phyloP scores from a whole-genome alignment of 2,888 invertebrate genomes.

The Oscheius sp. region DNA sequence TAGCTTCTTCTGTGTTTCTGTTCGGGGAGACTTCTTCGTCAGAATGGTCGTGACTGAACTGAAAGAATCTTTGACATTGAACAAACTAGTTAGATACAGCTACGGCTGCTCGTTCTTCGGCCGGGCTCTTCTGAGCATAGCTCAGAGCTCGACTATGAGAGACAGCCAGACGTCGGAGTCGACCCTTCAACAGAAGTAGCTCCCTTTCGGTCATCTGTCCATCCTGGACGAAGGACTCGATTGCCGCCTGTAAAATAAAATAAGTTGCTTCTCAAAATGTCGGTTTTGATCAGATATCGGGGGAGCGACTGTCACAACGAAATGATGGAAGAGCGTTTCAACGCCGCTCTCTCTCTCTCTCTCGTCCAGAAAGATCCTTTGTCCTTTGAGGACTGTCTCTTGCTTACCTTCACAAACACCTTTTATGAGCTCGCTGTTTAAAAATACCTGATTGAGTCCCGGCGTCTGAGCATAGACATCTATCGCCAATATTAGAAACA shows the following conservation, averaged over 20 bases:
- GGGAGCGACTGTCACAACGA: too few species aligned
- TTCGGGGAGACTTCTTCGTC: constrained; percentile 2
- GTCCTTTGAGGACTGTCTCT: not conserved
- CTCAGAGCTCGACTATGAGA: not conserved
- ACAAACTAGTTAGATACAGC: not conserved
- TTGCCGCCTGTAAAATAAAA: constrained; percentile 6
- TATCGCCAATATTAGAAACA: not conserved
- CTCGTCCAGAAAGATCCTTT: not conserved
- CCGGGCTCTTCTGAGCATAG: not conserved
- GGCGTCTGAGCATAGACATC: not conserved
- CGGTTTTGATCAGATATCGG: not conserved
- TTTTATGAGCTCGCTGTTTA: too few species aligned
- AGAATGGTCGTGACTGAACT: constrained; percentile 27
- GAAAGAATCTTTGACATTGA: not conserved
- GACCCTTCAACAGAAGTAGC: constrained; percentile 25
- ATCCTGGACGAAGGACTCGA: constrained; percentile 14
- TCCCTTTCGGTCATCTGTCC: constrained; percentile 18
- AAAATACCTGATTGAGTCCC: constrained; percentile 18
- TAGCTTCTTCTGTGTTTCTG: constrained; percentile 6
- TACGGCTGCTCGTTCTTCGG: constrained; percentile 7
- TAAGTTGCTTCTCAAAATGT: not conserved
- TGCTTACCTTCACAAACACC: not conserved
- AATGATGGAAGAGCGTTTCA: too few species aligned
- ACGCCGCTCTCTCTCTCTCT: not conserved
- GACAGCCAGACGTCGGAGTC: constrained; percentile 3